phyloP scores from a whole-genome alignment of 2,888 invertebrate species.

The Folsomia candida region DNA sequence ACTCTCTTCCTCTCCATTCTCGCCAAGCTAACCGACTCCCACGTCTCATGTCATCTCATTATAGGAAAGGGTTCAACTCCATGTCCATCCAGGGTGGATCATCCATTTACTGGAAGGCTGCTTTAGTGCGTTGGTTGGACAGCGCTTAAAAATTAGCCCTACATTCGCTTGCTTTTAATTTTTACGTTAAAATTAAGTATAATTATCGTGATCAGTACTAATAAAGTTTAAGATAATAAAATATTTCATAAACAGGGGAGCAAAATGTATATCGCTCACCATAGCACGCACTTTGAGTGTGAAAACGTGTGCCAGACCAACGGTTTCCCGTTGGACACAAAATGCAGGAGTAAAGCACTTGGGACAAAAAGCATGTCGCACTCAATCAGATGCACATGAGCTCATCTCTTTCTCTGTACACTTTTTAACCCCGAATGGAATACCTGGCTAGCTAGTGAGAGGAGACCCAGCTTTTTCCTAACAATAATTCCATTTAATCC shows the following conservation, averaged over 20 bases:
- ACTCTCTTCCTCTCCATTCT: background rate
- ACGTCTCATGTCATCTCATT: constrained; percentile 13
- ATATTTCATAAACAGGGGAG: too few species aligned
- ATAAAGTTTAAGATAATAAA: too few species aligned
- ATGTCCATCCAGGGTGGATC: too few species aligned
- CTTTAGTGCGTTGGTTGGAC: too few species aligned
- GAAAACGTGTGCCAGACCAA: background rate
- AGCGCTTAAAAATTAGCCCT: too few species aligned
- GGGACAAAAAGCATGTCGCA: constrained; percentile 37
- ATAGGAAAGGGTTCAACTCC: too few species aligned
- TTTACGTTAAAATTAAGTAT: too few species aligned
- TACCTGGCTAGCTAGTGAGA: background rate
- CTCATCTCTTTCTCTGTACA: background rate
- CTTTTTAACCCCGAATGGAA: constrained; percentile 1
- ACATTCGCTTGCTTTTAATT: too few species aligned
- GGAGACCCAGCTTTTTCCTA: background rate
- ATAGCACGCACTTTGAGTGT: background rate
- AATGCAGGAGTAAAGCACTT: background rate
- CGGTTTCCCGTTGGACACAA: background rate
- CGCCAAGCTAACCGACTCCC: too few species aligned
- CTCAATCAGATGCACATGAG: constrained; percentile 28
- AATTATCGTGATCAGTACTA: too few species aligned
- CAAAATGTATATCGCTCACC: too few species aligned
- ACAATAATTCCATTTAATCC: constrained; percentile 21
- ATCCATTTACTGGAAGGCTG: too few species aligned